A percentile compares a stretch with the other conserved stretches of the same genome.
Conservation (phyloP, 2,113 vertebrate species). For the Irena cyanogastra region DNA sequence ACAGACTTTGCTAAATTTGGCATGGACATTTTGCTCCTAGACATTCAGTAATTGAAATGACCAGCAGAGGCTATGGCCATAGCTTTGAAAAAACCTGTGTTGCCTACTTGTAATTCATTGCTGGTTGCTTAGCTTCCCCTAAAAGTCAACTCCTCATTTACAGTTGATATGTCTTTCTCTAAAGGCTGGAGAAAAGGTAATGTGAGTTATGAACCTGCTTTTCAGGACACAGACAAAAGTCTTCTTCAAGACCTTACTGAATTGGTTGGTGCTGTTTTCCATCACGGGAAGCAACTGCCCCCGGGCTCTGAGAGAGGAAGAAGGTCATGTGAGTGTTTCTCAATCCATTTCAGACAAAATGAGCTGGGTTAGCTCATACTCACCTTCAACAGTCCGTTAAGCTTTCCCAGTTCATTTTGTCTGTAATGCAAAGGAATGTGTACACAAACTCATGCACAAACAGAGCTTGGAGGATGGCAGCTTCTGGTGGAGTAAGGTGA, state of each 20-base stretch:
- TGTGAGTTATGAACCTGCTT: constrained; percentile 25
- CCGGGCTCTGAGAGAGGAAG: background rate
- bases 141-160: constrained; percentile 36
- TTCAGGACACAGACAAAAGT: constrained; percentile 16
- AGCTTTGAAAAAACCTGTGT: background rate
- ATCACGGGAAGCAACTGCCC: background rate
- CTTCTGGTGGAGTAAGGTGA: background rate
- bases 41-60: constrained; percentile 31
- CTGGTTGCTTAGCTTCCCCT: constrained; percentile 27
- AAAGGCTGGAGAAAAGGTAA: constrained; percentile 18
- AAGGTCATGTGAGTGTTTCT: background rate
- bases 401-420: background rate
- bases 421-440: background rate
- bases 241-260: background rate
- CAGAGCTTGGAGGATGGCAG: background rate
- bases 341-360: background rate
- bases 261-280: background rate
- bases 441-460: background rate
- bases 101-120: constrained; percentile 38
- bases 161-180: constrained; percentile 15
- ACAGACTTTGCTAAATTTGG: constrained; percentile 10
- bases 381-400: constrained; percentile 21
- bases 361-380: constrained; percentile 4
- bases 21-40: background rate
- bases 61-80: background rate